Evolutionary conservation across 2,113 vertebrate species (phyloP), one percentile per base, ranked within the genome.

Genomic region (Morone saxatilis): DNA sequence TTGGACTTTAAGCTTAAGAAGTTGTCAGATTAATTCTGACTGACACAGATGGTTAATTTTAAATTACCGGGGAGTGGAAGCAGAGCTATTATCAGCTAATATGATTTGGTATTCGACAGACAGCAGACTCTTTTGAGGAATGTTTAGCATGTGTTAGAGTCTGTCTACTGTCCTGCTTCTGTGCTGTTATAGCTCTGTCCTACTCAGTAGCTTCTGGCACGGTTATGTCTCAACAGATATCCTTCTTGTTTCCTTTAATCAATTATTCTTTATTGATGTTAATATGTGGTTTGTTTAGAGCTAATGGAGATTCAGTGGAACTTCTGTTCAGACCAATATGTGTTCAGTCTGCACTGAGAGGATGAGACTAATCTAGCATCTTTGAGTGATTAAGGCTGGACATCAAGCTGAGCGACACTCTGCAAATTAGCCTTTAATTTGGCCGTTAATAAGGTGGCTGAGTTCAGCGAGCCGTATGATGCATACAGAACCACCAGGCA

Each of bases 1-100:
- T 31, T 83, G 43, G 80, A 74, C 48, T 69, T 71, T 59, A 67
- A 81, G 76, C 76, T 16, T 48, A 62, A 25, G 16, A 31, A 65
- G 63, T 51, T 78, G 81, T 90, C 88, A 76, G 87, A 87, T 93
- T 84, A 87, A 84, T 19, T 76, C 40, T 70, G 76, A 85, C 63
- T 47, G 89, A 86, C 72, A 69, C 75, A 73, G 43, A 5, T 66
- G 82, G 72, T 80, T 88, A 90, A 86, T 91, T 93, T 91, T 76
- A 87, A 76, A 71, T 68, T 43, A 4, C 1, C 17, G 13, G 40
- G 47, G 69, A 74, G 69, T 13, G 51, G 43, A 72, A 50, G 31
- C 17, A 19, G 54, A 60, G 65, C 63, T 90, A 43, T 22, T 69
- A 45, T 79, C 86, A 67, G 81, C 50, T 89, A 78, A 79, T 76